These are phyloP conservation scores for Willowsia nigromaculata DNA, from an alignment of 2,888 invertebrate species.

Conservation along the genomic window DNA sequence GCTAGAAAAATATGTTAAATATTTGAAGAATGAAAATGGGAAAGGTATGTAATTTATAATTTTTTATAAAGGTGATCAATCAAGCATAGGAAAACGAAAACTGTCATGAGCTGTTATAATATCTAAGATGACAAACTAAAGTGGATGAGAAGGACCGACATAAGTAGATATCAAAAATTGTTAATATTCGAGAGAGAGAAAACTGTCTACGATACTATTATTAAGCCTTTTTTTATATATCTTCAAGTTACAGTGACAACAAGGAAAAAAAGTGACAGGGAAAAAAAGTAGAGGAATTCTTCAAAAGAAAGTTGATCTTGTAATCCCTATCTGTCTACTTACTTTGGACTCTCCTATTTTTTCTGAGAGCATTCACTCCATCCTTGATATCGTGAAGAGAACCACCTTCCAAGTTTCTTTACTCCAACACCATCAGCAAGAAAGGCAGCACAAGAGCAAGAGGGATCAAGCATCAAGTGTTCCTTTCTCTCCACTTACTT, in stretches of 20 bases:
- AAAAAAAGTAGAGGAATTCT: background rate
- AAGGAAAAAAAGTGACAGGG: constrained; percentile 20
- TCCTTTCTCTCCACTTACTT: constrained; percentile 15
- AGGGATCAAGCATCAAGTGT: constrained; percentile 59
- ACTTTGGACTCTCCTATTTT: background rate
- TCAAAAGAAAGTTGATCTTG: constrained; percentile 22
- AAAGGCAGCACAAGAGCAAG: background rate
- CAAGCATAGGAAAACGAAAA: no score
- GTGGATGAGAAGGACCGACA: no score
- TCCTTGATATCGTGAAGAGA: background rate
- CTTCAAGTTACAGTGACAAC: background rate
- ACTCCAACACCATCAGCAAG: background rate
- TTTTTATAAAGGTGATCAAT: no score
- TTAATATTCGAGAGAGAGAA: no score
- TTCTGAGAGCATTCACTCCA: background rate
- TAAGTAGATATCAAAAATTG: no score
- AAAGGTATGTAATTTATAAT: no score
- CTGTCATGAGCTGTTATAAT: no score
- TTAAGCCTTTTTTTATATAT: no score
- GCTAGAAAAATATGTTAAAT: no score
- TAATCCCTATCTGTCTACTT: constrained; percentile 30
- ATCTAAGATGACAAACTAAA: no score
- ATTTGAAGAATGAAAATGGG: no score
- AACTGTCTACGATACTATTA: no score
- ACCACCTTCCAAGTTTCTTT: background rate